Percentiles rank a stretch among this genome's conserved stretches.
Conservation (phyloP, 30 jellyfish, hydroid and myxozoan genomes). For the Aurelia aurita region DNA sequence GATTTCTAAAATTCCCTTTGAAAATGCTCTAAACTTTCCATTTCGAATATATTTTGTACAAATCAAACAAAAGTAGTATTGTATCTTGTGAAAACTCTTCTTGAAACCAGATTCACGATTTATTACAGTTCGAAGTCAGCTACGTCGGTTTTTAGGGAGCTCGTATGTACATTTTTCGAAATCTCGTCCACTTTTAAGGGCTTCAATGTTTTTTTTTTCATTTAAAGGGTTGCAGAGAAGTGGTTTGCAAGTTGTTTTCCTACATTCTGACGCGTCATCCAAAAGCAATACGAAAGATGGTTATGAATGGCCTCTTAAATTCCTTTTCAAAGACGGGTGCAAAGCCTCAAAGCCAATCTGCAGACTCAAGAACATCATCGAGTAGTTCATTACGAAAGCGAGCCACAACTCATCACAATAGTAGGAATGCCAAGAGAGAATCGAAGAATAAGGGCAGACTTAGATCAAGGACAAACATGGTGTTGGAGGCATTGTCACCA, state of each 20-base stretch:
- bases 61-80: too few species aligned
- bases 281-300: slow-evolving; percentile 67
- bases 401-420: not conserved
- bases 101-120: too few species aligned
- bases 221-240: slow-evolving; percentile 29
- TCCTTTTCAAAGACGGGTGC: slow-evolving; percentile 64
- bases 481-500: not conserved
- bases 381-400: not conserved
- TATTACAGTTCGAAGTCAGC: too few species aligned
- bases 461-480: not conserved
- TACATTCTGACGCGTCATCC: slow-evolving; percentile 72
- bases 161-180: too few species aligned
- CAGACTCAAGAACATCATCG: not conserved
- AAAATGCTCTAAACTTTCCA: too few species aligned
- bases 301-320: slow-evolving; percentile 78
- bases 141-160: too few species aligned
- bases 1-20: too few species aligned
- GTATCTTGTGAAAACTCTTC: too few species aligned
- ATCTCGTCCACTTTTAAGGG: too few species aligned
- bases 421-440: not conserved
- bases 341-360: not conserved
- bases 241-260: slow-evolving; percentile 29
- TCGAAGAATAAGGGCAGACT: not conserved
- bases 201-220: not conserved
- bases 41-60: too few species aligned